A percentile compares a stretch with the other conserved stretches of the same genome.
phyloP scores from a whole-genome alignment of 2,797 vertebrate species.

The Leptatherina wallacei region DNA sequence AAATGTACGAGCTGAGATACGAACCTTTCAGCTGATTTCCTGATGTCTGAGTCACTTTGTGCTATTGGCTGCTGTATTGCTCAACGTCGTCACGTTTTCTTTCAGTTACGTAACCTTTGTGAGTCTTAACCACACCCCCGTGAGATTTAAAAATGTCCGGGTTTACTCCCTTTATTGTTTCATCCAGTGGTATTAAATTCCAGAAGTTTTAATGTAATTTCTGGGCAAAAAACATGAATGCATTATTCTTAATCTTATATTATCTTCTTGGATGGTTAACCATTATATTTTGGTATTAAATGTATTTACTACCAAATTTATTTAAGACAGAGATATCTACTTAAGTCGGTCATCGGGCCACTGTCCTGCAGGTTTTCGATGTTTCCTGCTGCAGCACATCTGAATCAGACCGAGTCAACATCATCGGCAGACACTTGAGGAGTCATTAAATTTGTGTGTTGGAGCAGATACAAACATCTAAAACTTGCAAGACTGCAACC shows the following conservation, averaged over 20 bases:
- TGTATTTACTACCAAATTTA: no score
- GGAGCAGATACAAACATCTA: no score
- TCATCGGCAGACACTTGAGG: no score
- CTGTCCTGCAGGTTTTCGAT: not conserved
- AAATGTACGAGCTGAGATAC: slow-evolving; percentile 4
- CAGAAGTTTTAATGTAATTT: no score
- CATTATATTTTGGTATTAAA: not conserved
- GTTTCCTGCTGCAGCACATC: not conserved
- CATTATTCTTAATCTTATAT: no score
- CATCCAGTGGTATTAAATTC: not conserved
- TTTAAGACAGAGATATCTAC: no score
- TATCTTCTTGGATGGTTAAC: not conserved
- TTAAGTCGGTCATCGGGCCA: not conserved
- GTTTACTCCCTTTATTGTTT: not conserved
- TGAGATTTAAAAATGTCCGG: not conserved
- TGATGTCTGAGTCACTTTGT: slow-evolving; percentile 25
- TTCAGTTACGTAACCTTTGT: slow-evolving; percentile 50
- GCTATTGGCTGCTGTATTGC: slow-evolving; percentile 25
- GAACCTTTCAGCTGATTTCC: slow-evolving; percentile 39
- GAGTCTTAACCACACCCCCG: slow-evolving; percentile 28
- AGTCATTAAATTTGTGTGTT: no score
- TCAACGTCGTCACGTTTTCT: slow-evolving; percentile 46
- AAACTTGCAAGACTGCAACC: no score
- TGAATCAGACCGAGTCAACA: not conserved
- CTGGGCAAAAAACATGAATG: no score